Evolutionary conservation across 2,113 vertebrate species (phyloP).

Genomic region (Corythornis cristatus): DNA sequence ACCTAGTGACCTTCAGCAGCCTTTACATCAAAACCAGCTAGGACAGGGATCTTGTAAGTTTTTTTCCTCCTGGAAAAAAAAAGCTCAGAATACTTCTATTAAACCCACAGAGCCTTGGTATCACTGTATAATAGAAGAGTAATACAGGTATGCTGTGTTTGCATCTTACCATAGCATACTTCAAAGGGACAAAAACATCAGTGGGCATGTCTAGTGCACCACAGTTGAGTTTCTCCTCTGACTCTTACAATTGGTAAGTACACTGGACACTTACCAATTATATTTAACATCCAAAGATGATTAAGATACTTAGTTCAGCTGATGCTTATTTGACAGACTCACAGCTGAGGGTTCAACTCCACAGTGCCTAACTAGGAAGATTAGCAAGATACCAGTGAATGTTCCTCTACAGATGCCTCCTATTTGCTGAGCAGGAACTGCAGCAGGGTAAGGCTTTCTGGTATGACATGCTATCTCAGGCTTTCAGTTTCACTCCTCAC

Average conservation of each 20-base stretch:
- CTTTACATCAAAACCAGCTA: neutral
- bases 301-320: neutral
- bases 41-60: neutral
- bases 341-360: neutral
- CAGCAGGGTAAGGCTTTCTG: neutral
- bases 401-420: neutral
- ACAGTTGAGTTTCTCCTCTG: neutral
- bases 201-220: neutral
- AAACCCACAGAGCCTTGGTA: neutral
- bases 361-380: neutral
- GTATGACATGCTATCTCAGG: accelerated
- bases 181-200: neutral
- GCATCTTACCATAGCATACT: neutral
- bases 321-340: neutral
- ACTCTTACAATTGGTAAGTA: neutral
- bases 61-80: neutral
- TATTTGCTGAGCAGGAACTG: neutral
- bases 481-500: neutral
- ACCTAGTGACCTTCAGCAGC: neutral
- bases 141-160: neutral
- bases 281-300: neutral
- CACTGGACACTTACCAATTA: neutral
- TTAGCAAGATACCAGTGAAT: neutral
- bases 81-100: neutral
- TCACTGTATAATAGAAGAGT: neutral